These are phyloP conservation scores for Progne subis DNA, from an alignment of 2,113 vertebrate genomes.

Conservation along the genomic window DNA sequence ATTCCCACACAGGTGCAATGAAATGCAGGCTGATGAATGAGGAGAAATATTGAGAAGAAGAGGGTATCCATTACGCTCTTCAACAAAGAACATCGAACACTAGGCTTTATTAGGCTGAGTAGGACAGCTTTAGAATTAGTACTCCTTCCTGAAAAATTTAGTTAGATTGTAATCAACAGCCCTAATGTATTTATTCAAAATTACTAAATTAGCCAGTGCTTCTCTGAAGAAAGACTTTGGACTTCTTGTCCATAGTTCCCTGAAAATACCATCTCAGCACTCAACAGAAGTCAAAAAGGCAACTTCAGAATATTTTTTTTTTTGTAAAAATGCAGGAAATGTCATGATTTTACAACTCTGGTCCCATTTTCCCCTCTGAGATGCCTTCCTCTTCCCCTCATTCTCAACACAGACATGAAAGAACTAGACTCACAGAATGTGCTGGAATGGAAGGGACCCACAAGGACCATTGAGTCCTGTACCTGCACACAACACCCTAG, in stretches of 20 bases:
- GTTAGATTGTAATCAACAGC: background rate
- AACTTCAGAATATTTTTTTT: background rate
- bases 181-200: background rate
- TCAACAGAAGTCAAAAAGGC: background rate
- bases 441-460: background rate
- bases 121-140: background rate
- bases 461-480: background rate
- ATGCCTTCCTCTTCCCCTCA: background rate
- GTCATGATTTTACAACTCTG: background rate
- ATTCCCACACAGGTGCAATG: background rate
- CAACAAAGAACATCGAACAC: background rate
- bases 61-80: background rate
- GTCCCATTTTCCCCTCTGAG: background rate
- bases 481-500: background rate
- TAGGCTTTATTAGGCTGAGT: background rate
- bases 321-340: background rate
- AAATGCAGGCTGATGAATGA: background rate
- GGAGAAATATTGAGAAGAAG: background rate
- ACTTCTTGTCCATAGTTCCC: background rate
- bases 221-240: background rate
- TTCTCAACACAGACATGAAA: background rate
- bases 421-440: background rate
- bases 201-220: background rate
- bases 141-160: background rate
- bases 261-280: background rate